These are phyloP conservation scores for Piprites chloris DNA, from an alignment of 2,113 vertebrate species.

Conservation along the genomic window DNA sequence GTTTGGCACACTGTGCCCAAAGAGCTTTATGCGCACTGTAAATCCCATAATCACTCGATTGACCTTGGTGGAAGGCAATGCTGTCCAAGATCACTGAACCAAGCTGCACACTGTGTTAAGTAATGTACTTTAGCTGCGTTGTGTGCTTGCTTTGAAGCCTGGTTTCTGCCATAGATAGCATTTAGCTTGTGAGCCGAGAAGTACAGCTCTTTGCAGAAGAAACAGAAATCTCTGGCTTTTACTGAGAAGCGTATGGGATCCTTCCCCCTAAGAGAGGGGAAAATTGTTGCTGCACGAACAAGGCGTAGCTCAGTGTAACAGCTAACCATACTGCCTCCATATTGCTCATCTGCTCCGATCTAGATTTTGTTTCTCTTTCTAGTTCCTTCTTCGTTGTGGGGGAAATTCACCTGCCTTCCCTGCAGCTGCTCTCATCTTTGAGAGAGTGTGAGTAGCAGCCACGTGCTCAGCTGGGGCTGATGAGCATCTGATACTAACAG, in stretches of 20 bases:
- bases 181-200: neutral
- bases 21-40: neutral
- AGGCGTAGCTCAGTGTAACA: neutral
- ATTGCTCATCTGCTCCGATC: neutral
- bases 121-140: neutral
- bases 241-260: neutral
- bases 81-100: neutral
- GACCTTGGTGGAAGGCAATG: conserved; percentile 38
- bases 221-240: neutral
- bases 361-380: neutral
- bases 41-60: conserved; percentile 42
- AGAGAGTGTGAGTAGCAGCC: neutral
- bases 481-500: neutral
- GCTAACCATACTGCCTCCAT: neutral
- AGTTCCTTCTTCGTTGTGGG: neutral
- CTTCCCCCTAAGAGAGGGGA: neutral
- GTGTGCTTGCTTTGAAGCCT: neutral
- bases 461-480: neutral
- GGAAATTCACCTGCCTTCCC: neutral
- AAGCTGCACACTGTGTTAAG: neutral
- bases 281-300: neutral
- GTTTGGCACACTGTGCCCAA: neutral
- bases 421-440: neutral
- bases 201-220: neutral
- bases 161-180: neutral